These are phyloP conservation scores for Villa cingulata DNA, from an alignment of 2,888 invertebrate species.

Conservation along the genomic window DNA sequence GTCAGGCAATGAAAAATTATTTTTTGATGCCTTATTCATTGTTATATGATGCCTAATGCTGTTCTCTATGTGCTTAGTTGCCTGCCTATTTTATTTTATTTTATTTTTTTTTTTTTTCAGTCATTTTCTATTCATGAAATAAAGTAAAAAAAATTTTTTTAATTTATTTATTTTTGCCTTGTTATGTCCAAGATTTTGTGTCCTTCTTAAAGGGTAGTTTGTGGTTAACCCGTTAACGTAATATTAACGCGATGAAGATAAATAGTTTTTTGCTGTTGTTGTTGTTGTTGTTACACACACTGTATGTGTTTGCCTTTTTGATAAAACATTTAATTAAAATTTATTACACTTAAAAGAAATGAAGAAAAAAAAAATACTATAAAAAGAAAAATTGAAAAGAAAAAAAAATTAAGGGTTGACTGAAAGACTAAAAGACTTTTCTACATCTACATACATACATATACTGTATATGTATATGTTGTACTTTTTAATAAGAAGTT, in stretches of 20 bases:
- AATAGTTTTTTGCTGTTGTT: conserved; percentile 9
- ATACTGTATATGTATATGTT: too few species aligned
- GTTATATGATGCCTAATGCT: too few species aligned
- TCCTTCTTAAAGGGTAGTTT: conserved; percentile 9
- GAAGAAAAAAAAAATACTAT: too few species aligned
- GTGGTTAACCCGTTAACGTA: conserved; percentile 16
- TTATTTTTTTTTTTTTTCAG: too few species aligned
- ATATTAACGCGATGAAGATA: conserved; percentile 15
- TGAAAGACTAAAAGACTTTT: neutral
- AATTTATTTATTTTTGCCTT: too few species aligned
- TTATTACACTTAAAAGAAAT: conserved; percentile 7
- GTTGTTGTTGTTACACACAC: neutral
- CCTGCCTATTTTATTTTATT: too few species aligned
- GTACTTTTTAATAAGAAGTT: conserved; percentile 1
- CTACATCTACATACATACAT: too few species aligned
- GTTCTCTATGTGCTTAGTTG: too few species aligned
- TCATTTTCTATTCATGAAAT: too few species aligned
- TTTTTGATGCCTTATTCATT: conserved; percentile 5
- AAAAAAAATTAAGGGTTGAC: neutral
- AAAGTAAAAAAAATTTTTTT: too few species aligned
- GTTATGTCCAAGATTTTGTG: too few species aligned
- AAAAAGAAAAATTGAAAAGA: neutral
- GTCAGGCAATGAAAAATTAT: conserved; percentile 10
- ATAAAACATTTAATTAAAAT: conserved; percentile 15
- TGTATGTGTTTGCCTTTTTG: neutral